These are phyloP conservation scores for Manis pentadactyla DNA, from an alignment of 2,797 vertebrate species.

Conservation along the genomic window DNA sequence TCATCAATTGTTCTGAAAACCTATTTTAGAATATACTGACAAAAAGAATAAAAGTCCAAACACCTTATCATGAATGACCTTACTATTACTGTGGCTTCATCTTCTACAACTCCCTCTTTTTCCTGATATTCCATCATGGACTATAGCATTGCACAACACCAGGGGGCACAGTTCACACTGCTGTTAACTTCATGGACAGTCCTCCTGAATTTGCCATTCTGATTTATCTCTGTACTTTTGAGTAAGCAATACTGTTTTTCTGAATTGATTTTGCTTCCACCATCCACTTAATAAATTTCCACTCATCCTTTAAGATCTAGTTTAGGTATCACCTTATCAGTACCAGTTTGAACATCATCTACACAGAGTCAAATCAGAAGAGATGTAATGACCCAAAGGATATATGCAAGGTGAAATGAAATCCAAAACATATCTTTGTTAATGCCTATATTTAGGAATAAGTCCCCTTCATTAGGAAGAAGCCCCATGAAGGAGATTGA, in stretches of 20 bases:
- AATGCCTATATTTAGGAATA: not conserved
- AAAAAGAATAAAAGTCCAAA: not conserved
- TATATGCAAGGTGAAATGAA: not conserved
- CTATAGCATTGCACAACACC: not conserved
- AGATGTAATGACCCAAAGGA: not conserved
- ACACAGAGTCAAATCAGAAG: not conserved
- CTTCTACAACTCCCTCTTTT: not conserved
- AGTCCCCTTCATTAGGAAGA: not conserved
- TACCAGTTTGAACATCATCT: not conserved
- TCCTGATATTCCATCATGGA: not conserved
- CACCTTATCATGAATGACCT: not conserved
- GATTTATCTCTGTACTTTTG: not conserved
- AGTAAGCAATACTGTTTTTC: not conserved
- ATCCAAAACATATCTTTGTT: not conserved
- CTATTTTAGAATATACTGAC: not conserved
- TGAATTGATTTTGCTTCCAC: not conserved
- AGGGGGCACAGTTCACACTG: not conserved
- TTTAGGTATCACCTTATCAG: not conserved
- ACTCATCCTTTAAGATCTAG: not conserved
- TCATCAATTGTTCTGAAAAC: not conserved
- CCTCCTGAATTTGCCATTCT: not conserved
- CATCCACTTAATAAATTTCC: not conserved
- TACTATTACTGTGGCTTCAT: not conserved
- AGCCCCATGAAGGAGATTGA: not conserved
- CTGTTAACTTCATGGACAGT: not conserved